Conservation (phyloP, 1,140 invertebrate species). For the Dendrolimus punctatus region DNA sequence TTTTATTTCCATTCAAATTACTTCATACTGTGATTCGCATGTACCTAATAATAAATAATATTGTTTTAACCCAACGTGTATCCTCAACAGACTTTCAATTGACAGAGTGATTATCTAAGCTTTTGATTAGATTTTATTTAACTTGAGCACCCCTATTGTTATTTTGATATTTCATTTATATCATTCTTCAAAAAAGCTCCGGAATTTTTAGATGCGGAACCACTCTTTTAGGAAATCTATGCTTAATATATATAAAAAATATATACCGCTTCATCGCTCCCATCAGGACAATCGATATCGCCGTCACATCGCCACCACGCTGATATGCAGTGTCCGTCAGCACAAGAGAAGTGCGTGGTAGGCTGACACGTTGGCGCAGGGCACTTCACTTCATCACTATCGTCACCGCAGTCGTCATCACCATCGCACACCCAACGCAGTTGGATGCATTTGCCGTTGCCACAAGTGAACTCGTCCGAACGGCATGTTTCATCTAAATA, state of each 20-base stretch:
- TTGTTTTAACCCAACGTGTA: too few relatives aligned
- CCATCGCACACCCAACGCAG: constrained; percentile 90
- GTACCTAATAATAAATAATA: too few relatives aligned
- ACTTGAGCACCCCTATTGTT: too few relatives aligned
- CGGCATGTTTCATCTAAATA: constrained; percentile 86
- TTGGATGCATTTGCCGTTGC: constrained; percentile 91
- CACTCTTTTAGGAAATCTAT: too few relatives aligned
- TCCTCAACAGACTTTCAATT: too few relatives aligned
- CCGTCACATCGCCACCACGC: constrained; percentile 89
- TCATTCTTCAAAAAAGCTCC: too few relatives aligned
- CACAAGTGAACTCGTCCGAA: constrained; percentile 91
- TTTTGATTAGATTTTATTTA: too few relatives aligned
- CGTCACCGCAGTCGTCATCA: constrained; percentile 89
- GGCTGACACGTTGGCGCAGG: constrained; percentile 77
- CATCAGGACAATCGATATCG: constrained; percentile 86
- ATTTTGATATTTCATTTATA: too few relatives aligned
- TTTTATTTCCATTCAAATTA: too few relatives aligned
- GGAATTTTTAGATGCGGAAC: too few relatives aligned
- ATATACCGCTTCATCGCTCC: constrained; percentile 83
- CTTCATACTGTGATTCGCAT: too few relatives aligned
- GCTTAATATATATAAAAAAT: constrained; percentile 9
- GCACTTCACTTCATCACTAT: constrained; percentile 86
- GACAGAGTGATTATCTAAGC: too few relatives aligned
- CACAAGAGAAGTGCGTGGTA: constrained; percentile 80
- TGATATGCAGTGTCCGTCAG: constrained; percentile 79